Conservation (phyloP, 2,113 vertebrate species). For the Scophthalmus maximus region DNA sequence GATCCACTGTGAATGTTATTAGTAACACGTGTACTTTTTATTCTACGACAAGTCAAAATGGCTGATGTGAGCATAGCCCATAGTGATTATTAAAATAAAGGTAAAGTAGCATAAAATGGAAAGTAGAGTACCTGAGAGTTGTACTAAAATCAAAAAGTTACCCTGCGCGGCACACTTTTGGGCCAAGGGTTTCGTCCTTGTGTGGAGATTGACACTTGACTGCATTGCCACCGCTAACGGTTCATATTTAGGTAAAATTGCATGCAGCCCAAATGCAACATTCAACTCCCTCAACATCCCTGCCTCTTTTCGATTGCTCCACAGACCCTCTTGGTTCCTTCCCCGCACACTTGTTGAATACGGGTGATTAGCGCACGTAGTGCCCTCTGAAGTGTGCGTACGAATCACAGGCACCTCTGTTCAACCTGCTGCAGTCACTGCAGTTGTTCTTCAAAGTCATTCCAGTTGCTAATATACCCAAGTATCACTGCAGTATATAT, state of each 20-base stretch:
- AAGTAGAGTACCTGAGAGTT: background rate
- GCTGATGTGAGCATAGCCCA: background rate
- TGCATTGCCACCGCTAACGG: background rate
- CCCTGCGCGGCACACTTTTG: background rate
- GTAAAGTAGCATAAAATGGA: background rate
- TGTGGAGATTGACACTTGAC: background rate
- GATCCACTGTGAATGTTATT: background rate
- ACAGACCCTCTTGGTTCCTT: background rate
- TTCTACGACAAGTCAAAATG: background rate
- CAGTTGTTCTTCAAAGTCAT: background rate
- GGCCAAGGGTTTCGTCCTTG: too few species aligned
- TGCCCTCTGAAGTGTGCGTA: conserved; percentile 20
- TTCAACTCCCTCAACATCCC: background rate
- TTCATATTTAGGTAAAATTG: background rate
- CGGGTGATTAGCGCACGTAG: conserved; percentile 30
- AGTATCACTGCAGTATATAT: conserved; percentile 1
- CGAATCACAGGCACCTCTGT: conserved; percentile 15
- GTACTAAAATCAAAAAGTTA: background rate
- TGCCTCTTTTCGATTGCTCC: conserved; percentile 1
- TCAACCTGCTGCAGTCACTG: background rate
- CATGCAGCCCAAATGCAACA: background rate
- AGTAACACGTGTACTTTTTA: background rate
- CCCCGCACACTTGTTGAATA: conserved; percentile 22
- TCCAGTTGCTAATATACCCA: background rate
- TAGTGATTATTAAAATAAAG: background rate